Base-by-base conservation (phyloP, 2,888 invertebrate species). In the Patella depressa region DNA sequence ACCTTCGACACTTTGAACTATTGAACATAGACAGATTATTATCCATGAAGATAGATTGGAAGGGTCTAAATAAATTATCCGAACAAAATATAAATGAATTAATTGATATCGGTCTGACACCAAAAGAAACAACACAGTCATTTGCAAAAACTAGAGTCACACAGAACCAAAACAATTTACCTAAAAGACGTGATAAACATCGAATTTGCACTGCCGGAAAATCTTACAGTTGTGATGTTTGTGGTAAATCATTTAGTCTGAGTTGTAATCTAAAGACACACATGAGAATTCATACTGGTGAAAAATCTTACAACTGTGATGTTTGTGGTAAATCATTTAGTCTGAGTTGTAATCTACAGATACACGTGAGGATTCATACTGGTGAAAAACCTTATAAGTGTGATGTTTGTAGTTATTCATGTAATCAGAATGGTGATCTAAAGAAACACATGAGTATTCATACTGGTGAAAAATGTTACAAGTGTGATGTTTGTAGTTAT, bases 1-100 rank as follows among this genome's bases (percentile, higher is more conserved):
- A 75, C 19, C 53, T 12, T 7, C 74, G 72, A 29, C 80, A 80
- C 75, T 73, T 77, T 75, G 24, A 75, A 2, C 3, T 11, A 19
- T 24, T 65, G 2, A 75, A 45, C 54, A 54, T 70, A 19, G 71
- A 53, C 24, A 53, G n/a, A 74, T 70, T 24, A 57, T 54, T n/a
- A 24, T 74, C 19, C 19, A 59, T 24, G 53, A 29, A 24, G 29
- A 19, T 45, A 29, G 19, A 19, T 72, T 72, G 24, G 72, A 24
- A 19, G 7, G 19, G 14, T 5, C 14, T 45, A 45, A 72, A 29
- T 17, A 45, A 45, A 45, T 45, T 45, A 9, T 45, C 45, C 7
- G 45, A 45, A 45, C 45, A 45, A 45, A 45, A 45, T 45, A 45
- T 45, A 45, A 45, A 45, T 45, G 45, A 45, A 45, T 45, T 45